Conservation (phyloP, 2,113 vertebrate genomes). For the Eretmochelys imbricata region DNA sequence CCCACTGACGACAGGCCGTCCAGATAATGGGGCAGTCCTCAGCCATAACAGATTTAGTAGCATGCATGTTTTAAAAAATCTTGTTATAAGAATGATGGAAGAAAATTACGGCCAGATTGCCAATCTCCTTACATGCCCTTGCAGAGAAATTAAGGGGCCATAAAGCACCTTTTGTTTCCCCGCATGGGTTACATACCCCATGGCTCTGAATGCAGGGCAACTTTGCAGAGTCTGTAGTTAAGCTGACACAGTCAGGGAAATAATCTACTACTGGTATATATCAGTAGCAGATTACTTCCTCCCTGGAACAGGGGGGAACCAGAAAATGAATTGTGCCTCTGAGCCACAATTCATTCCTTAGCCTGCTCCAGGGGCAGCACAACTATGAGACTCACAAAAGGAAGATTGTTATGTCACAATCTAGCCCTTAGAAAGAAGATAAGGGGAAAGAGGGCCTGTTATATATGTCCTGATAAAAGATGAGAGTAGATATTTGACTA, state of each 20-base stretch:
- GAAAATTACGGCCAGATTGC: not conserved
- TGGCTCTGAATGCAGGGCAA: not conserved
- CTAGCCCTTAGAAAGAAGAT: not conserved
- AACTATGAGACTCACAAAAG: not conserved
- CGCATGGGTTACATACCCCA: not conserved
- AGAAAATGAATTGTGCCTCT: not conserved
- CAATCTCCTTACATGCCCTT: not conserved
- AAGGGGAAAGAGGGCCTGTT: not conserved
- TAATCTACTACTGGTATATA: not conserved
- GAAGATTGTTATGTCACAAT: not conserved
- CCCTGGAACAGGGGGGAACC: not conserved
- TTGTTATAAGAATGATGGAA: not conserved
- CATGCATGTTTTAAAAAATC: not conserved
- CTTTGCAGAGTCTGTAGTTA: not conserved
- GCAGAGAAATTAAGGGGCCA: not conserved
- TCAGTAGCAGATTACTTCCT: not conserved
- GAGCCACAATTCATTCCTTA: not conserved
- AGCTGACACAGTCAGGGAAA: not conserved
- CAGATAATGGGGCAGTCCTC: constrained; percentile 75
- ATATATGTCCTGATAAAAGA: constrained; percentile 6
- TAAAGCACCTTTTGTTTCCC: not conserved
- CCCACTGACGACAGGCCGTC: constrained; percentile 96
- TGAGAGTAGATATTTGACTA: constrained; percentile 13
- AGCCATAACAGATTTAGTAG: not conserved
- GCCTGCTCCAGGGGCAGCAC: not conserved